Base-by-base conservation (phyloP, 2,888 invertebrate genomes). In the Dasysyrphus albostriatus region DNA sequence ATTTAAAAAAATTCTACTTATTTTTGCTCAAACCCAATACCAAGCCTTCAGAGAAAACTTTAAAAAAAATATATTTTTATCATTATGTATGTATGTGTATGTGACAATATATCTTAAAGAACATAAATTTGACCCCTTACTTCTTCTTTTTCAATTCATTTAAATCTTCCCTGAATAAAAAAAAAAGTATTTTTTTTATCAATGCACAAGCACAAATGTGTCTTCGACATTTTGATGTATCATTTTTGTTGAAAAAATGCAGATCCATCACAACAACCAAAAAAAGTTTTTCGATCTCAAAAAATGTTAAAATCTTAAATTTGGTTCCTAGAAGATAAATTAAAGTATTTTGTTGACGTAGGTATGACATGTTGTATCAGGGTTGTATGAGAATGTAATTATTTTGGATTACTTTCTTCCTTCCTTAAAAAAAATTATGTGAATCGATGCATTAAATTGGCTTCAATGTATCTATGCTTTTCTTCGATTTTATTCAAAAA, bases 161-260 rank as follows among this genome's bases (percentile, higher is more conserved):
- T 49, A 29, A 54, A 3, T 54, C 14, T 9, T 54, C 24, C 6
- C 6, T 12, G 0, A 54, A 4, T 2, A 54, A 54, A 29, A 54
- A 54, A 14, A 6, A 2, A 24, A 5, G 5, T 29, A 14, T 14
- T 54, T n/a, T 32, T 32, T 54, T 32, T 54, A 54, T n/a, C 29
- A 54, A 54, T 32, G 29, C n/a, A 54, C 0, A 29, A 24, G 7
- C 19, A 51, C 51, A 51, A 29, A 12, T 19, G 7, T 54, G 54
- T 29, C 14, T 54, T 32, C 4, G 14, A 54, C 54, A 54, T 54
- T 54, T 54, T 54, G 54, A 54, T 54, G 54, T 54, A 54, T 54
- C 29, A 54, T 54, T 12, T 54, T 29, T 32, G 1, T 32, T 32
- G 7, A 14, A 29, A 54, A 14, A 32, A 54, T 32, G 29, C n/a